Evolutionary conservation across 2,113 vertebrate species (phyloP), one percentile per base, ranked within the genome.

Genomic region (Sciurus niger): DNA sequence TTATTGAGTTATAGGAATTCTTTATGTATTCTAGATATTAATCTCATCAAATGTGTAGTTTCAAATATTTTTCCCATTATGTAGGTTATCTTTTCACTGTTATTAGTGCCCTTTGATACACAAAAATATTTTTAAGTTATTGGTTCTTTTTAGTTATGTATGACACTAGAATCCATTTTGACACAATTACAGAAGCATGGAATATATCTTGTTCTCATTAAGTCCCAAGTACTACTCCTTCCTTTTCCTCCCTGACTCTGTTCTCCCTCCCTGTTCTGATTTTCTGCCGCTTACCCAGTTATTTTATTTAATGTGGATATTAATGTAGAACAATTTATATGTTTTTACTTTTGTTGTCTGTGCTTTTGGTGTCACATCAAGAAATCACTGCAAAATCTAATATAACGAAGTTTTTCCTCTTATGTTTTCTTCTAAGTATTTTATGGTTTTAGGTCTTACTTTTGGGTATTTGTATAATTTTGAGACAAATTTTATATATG

Each of bases 1-100:
- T 65, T 55, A 25, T 58, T 58, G 55, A 58, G 20, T 6, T 58
- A 58, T 58, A 58, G 55, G 55, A 58, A 6, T 58, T 58, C 6
- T 84, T 84, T 83, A 60, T 88, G 12, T 70, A 60, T 94, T 91
- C n/a, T 72, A 37, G 74, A 95, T 85, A 46, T 86, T 95, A 92
- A 83, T 10, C 13, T 34, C 22, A 77, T 85, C 51, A 82, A 58
- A 92, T 93, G 72, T 34, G 77, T 87, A 10, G 67, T 84, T 79
- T 95, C 28, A 94, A 86, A 46, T 83, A 91, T 91, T 95, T 91
- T 96, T 77, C 30, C 34, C 37, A 43, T 94, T 93, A 34, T 68
- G 55, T 58, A 58, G 6, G 55, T 58, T 58, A 20, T 58, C 6
- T 58, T 58, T 58, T 58, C 55, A 58, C 55, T 58, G 55, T 58